Conservation (phyloP, 2,888 invertebrate species). For the Epistrophe grossulariae region DNA sequence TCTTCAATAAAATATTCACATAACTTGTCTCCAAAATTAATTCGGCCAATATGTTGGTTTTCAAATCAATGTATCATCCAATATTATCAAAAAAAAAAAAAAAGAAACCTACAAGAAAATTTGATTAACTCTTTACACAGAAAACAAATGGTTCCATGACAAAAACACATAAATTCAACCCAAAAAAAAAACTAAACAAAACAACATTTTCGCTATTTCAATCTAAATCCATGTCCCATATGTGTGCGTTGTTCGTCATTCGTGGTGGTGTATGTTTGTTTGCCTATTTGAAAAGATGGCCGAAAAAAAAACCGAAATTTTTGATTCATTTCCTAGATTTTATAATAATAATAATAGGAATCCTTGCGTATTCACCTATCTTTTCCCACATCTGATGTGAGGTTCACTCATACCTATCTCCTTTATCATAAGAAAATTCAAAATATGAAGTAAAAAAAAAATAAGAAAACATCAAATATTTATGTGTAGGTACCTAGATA, state of each 20-base stretch:
- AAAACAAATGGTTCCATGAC: conserved; percentile 13
- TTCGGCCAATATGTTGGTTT: background rate
- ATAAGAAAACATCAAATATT: conserved; percentile 42
- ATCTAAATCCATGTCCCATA: conserved; percentile 5
- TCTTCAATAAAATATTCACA: background rate
- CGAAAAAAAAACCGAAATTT: background rate
- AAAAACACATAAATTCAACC: background rate
- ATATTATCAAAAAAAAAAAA: background rate
- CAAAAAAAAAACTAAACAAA: background rate
- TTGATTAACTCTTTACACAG: conserved; percentile 2
- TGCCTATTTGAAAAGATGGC: background rate
- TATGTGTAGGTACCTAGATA: conserved; percentile 27
- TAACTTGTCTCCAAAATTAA: background rate
- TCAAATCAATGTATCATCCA: conserved; percentile 4
- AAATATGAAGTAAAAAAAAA: conserved; percentile 7
- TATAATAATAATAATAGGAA: background rate
- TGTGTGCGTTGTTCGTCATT: background rate
- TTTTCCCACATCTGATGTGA: background rate
- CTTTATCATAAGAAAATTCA: background rate
- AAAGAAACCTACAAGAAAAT: background rate
- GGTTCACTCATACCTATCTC: background rate
- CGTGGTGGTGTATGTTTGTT: background rate
- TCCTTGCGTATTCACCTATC: background rate
- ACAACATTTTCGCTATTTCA: background rate
- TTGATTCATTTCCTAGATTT: conserved; percentile 19